Evolutionary conservation across 2,113 vertebrate genomes (phyloP).

Genomic region (Sinocyclocheilus anshuiensis): DNA sequence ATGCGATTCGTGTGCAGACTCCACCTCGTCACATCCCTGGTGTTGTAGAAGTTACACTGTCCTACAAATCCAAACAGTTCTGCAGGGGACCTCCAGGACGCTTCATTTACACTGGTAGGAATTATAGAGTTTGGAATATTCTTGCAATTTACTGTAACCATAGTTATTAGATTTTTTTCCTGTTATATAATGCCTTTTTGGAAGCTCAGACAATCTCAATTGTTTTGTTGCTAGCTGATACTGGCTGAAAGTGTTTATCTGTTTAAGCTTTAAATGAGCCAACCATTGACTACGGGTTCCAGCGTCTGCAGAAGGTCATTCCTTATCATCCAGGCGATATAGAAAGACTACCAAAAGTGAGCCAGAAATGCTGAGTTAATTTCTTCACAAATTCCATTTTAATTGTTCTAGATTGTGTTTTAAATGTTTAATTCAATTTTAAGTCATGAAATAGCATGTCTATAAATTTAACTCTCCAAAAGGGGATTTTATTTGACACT

Average conservation of each 20-base stretch:
- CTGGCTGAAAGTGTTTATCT: not conserved
- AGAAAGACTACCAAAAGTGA: constrained; percentile 15
- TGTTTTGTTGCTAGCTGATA: not conserved
- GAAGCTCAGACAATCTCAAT: not conserved
- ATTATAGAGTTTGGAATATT: not conserved
- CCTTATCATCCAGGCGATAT: not conserved
- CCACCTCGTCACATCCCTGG: constrained; percentile 85
- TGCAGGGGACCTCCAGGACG: constrained; percentile 86
- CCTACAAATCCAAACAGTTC: constrained; percentile 88
- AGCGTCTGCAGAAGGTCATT: constrained; percentile 23
- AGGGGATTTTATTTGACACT: not conserved
- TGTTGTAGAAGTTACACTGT: constrained; percentile 85
- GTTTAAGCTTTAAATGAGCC: constrained; percentile 34
- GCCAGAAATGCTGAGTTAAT: not conserved
- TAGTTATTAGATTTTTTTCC: not conserved
- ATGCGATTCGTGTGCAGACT: constrained; percentile 77
- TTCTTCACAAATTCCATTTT: not conserved
- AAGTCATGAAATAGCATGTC: not conserved
- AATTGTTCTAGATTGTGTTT: not conserved
- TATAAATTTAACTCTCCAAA: not conserved
- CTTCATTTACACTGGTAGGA: constrained; percentile 84
- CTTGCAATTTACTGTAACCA: not conserved
- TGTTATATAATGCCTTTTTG: not conserved
- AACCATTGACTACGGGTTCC: constrained; percentile 33
- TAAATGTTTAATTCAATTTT: not conserved